Evolutionary conservation across 1,140 invertebrate species (phyloP).

Genomic region (Dendrolimus kikuchii): DNA sequence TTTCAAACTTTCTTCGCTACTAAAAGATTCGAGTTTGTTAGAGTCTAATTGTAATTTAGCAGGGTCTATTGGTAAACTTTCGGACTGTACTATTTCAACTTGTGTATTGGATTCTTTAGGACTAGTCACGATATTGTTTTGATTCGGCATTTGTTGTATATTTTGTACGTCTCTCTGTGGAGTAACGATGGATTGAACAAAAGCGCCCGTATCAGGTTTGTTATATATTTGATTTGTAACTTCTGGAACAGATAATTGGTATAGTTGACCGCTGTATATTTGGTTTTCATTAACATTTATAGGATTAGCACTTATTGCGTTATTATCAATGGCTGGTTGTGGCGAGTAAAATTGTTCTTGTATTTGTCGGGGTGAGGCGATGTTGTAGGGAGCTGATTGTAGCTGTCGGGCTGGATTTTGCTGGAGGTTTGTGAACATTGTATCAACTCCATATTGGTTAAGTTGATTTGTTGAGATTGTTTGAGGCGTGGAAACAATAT

Average conservation of each 20-base stretch:
- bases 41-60: constrained; percentile 25
- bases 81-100: constrained; percentile 38
- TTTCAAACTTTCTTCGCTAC: constrained; percentile 24
- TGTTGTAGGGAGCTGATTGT: constrained; percentile 8
- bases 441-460: constrained; percentile 8
- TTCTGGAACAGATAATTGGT: constrained; percentile 50
- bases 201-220: constrained; percentile 18
- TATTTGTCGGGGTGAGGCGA: constrained; percentile 8
- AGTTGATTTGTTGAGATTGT: constrained; percentile 1
- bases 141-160: constrained; percentile 7
- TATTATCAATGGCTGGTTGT: constrained; percentile 10
- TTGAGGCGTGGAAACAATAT: constrained; percentile 4
- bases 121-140: constrained; percentile 12
- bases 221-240: constrained; percentile 56
- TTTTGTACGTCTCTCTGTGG: constrained; percentile 4
- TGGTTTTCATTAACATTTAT: constrained; percentile 23
- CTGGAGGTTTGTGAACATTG: constrained; percentile 3
- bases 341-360: constrained; percentile 10
- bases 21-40: constrained; percentile 19
- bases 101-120: constrained; percentile 19
- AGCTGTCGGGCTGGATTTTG: constrained; percentile 7
- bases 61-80: constrained; percentile 21
- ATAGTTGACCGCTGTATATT: constrained; percentile 58
- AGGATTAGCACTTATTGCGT: constrained; percentile 13
- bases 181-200: constrained; percentile 16